phyloP scores from a whole-genome alignment of 2,797 vertebrate genomes.

The Furcifer pardalis region DNA sequence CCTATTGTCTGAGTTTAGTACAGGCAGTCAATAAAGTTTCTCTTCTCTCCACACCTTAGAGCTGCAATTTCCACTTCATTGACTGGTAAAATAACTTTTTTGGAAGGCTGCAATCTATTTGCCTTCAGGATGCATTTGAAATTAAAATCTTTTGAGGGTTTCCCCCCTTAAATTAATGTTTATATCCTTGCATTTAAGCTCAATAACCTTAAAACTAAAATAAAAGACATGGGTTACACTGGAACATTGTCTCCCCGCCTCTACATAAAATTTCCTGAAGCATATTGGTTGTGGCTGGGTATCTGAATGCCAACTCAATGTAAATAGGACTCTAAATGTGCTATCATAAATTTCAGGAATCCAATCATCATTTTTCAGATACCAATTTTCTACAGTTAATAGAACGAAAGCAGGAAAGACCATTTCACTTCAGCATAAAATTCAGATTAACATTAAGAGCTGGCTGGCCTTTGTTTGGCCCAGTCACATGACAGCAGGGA shows the following conservation, averaged over 20 bases:
- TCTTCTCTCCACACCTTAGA: neutral
- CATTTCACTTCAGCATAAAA: neutral
- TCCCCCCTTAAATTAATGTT: no score
- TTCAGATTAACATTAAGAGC: neutral
- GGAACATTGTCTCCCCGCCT: neutral
- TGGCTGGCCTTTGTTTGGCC: neutral
- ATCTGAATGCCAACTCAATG: neutral
- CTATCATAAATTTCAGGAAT: no score
- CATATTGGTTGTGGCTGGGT: neutral
- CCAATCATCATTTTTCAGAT: neutral
- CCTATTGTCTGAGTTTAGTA: no score
- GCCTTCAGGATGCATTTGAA: neutral
- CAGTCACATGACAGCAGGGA: neutral
- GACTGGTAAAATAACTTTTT: neutral
- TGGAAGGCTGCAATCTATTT: neutral
- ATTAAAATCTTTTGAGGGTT: neutral
- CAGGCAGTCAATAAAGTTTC: neutral
- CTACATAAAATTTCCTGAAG: neutral
- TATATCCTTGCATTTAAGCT: no score
- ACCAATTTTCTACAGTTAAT: neutral
- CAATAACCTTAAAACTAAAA: neutral
- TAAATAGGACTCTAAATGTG: no score
- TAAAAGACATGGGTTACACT: neutral
- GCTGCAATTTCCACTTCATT: neutral
- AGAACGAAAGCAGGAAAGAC: neutral